phyloP scores from a whole-genome alignment of 2,113 vertebrate species.

The Pollachius pollachius region DNA sequence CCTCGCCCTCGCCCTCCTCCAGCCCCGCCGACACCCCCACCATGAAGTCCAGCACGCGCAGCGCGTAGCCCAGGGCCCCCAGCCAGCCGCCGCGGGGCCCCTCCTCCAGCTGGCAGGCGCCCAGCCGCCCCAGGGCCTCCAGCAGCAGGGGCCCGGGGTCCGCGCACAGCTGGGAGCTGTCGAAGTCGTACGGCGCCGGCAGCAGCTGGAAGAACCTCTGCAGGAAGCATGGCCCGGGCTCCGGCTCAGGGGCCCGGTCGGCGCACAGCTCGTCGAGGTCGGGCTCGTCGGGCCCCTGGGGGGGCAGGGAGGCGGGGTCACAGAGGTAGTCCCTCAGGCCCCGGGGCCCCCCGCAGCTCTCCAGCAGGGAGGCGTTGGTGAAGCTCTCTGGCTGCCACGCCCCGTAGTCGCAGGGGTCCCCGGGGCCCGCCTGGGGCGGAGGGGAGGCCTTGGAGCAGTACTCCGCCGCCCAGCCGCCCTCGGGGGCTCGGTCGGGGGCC shows the following conservation, averaged over 20 bases:
- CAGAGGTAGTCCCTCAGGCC: constrained; percentile 79
- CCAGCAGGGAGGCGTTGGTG: constrained; percentile 62
- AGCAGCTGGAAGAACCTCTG: constrained; percentile 81
- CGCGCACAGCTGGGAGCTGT: constrained; percentile 77
- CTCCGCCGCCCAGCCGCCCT: constrained; percentile 72
- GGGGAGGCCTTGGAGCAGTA: constrained; percentile 73
- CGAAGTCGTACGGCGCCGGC: constrained; percentile 73
- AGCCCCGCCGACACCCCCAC: constrained; percentile 74
- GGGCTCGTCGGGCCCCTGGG: constrained; percentile 46
- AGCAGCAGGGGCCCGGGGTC: constrained; percentile 74
- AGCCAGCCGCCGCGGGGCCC: constrained; percentile 74
- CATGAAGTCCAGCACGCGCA: constrained; percentile 80
- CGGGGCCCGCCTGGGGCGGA: constrained; percentile 31
- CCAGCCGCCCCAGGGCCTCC: constrained; percentile 75
- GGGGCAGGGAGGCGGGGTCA: constrained; percentile 70
- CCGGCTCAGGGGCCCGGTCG: constrained; percentile 52
- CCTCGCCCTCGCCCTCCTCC: constrained; percentile 77
- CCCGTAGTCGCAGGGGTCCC: constrained; percentile 67
- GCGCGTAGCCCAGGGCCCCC: constrained; percentile 74
- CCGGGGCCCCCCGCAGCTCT: constrained; percentile 56
- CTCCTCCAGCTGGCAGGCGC: constrained; percentile 71
- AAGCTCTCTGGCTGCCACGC: constrained; percentile 53
- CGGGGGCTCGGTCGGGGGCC: constrained; percentile 44
- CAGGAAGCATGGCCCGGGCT: constrained; percentile 75
- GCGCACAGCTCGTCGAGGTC: constrained; percentile 67